phyloP scores from a whole-genome alignment of 2,888 invertebrate genomes.

The Barypeithes pellucidus region DNA sequence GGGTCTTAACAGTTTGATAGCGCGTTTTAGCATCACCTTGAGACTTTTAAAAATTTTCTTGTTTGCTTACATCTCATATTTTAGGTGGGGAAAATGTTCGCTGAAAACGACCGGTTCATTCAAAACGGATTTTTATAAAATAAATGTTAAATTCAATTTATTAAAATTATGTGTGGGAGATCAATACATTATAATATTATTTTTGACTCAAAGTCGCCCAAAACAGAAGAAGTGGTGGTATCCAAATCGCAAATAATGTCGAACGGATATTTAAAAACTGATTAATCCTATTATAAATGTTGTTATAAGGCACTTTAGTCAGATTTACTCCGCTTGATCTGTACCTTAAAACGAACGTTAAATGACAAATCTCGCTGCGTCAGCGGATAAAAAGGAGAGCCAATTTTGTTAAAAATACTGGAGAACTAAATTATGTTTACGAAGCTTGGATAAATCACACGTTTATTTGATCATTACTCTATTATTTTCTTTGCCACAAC shows the following conservation, averaged over 20 bases:
- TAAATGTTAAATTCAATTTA: no score
- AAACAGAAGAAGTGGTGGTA: no score
- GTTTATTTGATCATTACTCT: neutral
- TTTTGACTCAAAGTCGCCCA: no score
- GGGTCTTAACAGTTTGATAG: slow-evolving; percentile 43
- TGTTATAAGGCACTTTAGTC: no score
- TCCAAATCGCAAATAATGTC: no score
- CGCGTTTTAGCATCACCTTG: slow-evolving; percentile 42
- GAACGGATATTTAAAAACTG: no score
- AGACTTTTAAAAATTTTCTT: slow-evolving; percentile 42
- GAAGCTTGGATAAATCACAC: neutral
- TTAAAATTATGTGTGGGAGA: no score
- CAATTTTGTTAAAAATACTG: slow-evolving; percentile 2
- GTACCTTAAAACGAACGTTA: neutral
- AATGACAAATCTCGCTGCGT: neutral
- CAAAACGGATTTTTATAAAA: neutral
- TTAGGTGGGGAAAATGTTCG: neutral
- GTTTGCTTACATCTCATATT: slow-evolving; percentile 44
- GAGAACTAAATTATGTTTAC: neutral
- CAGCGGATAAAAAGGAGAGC: neutral
- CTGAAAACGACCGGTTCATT: neutral
- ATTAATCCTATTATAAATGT: no score
- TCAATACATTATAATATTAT: no score
- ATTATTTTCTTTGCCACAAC: neutral
- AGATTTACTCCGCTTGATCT: neutral